Percentiles rank a stretch among this genome's conserved stretches.
Evolutionary conservation across 2,113 vertebrate species (phyloP).

Genomic region (Embiotoca jacksoni): DNA sequence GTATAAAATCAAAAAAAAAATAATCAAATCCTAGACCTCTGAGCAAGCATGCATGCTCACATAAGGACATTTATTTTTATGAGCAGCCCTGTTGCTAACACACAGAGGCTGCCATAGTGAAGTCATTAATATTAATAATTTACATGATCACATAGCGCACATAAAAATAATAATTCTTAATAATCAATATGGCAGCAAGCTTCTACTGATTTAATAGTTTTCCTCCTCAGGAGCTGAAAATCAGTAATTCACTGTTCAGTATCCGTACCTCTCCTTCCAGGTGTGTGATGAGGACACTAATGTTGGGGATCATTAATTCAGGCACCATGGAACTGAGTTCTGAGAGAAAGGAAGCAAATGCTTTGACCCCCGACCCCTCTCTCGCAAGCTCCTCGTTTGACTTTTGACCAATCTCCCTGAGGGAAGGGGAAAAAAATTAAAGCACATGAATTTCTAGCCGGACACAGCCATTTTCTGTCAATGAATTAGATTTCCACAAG

Average conservation of each 20-base stretch:
- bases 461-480: not conserved
- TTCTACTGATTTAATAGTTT: too few species aligned
- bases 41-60: too few species aligned
- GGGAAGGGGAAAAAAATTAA: not conserved
- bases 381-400: slow-evolving; percentile 89
- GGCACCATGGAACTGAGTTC: slow-evolving; percentile 89
- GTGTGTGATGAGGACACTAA: slow-evolving; percentile 91
- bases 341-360: slow-evolving; percentile 89
- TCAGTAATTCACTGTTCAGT: not conserved
- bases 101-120: too few species aligned
- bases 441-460: not conserved
- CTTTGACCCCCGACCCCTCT: slow-evolving; percentile 88
- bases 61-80: too few species aligned
- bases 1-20: too few species aligned
- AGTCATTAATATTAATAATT: too few species aligned
- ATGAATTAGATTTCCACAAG: not conserved
- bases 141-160: too few species aligned
- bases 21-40: too few species aligned
- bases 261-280: slow-evolving; percentile 92
- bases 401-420: slow-evolving; percentile 95
- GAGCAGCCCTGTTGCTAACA: too few species aligned
- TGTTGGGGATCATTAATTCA: slow-evolving; percentile 88
- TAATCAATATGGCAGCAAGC: not conserved
- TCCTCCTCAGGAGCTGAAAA: not conserved
- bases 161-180: too few species aligned